Evolutionary conservation across 2,797 vertebrate species (phyloP).

Genomic region (Coregonus sp.): DNA sequence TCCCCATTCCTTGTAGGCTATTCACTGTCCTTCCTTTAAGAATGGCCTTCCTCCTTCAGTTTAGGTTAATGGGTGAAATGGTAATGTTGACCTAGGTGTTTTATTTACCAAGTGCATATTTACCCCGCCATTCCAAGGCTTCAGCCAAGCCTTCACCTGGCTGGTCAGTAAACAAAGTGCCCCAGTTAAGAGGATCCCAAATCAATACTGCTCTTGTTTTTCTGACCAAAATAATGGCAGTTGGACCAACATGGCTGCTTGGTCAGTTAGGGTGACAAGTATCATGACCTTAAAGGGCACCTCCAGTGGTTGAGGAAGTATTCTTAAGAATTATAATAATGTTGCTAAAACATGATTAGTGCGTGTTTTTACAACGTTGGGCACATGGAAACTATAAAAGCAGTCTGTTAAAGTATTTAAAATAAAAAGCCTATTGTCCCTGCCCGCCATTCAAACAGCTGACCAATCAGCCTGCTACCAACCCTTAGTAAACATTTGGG

Average conservation of each 20-base stretch:
- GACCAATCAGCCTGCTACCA: too few species aligned
- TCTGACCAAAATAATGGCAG: slow-evolving; percentile 60
- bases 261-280: slow-evolving; percentile 66
- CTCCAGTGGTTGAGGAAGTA: background rate
- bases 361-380: background rate
- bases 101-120: slow-evolving; percentile 77
- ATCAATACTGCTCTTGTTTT: slow-evolving; percentile 78
- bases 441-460: too few species aligned
- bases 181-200: slow-evolving; percentile 67
- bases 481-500: too few species aligned
- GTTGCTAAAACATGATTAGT: background rate
- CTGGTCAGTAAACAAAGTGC: slow-evolving; percentile 75
- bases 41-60: slow-evolving; percentile 60
- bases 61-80: slow-evolving; percentile 76
- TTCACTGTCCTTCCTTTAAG: slow-evolving; percentile 43
- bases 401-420: too few species aligned
- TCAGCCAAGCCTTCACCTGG: slow-evolving; percentile 64
- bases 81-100: slow-evolving; percentile 77
- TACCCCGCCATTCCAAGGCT: slow-evolving; percentile 66
- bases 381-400: background rate
- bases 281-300: slow-evolving; percentile 45
- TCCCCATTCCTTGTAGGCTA: slow-evolving; percentile 28
- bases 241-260: slow-evolving; percentile 52
- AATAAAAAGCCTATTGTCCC: too few species aligned
- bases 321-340: background rate